Evolutionary conservation across 1,140 invertebrate genomes (phyloP).

Genomic region (Philotrypesis tridentata): DNA sequence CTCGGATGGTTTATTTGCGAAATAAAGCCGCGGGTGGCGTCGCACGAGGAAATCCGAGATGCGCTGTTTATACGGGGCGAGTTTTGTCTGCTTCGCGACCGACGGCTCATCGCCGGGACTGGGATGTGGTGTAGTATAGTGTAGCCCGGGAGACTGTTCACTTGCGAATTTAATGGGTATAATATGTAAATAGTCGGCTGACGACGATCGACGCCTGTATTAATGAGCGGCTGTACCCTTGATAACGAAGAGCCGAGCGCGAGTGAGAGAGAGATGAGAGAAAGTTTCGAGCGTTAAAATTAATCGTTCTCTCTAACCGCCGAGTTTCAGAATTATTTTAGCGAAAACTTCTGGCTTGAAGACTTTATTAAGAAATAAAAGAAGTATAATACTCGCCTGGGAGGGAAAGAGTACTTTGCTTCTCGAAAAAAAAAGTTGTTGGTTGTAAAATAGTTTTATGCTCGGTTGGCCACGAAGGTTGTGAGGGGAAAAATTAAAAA

Average conservation of each 20-base stretch:
- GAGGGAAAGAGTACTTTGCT: not conserved
- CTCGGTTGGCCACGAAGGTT: not conserved
- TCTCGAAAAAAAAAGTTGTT: not conserved
- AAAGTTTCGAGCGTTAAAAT: not conserved
- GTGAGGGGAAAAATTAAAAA: not conserved
- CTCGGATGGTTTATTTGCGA: constrained; percentile 32
- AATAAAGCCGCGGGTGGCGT: constrained; percentile 5
- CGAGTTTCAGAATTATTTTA: not conserved
- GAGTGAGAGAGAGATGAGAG: no score
- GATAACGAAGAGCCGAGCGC: no score
- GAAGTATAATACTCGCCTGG: not conserved
- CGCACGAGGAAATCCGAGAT: not conserved
- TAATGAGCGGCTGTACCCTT: not conserved
- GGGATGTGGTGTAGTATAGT: no score
- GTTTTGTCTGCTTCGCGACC: not conserved
- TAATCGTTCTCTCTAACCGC: not conserved
- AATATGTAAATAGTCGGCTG: no score
- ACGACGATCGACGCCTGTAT: not conserved
- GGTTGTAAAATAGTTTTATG: not conserved
- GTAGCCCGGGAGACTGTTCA: no score
- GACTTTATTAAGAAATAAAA: not conserved
- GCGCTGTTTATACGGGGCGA: not conserved
- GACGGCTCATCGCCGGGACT: no score
- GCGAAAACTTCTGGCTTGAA: not conserved
- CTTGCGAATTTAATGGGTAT: no score